Percentiles rank a stretch among this genome's conserved stretches.
Evolutionary conservation across 2,797 vertebrate genomes (phyloP).

Genomic region (Scleropages formosus): DNA sequence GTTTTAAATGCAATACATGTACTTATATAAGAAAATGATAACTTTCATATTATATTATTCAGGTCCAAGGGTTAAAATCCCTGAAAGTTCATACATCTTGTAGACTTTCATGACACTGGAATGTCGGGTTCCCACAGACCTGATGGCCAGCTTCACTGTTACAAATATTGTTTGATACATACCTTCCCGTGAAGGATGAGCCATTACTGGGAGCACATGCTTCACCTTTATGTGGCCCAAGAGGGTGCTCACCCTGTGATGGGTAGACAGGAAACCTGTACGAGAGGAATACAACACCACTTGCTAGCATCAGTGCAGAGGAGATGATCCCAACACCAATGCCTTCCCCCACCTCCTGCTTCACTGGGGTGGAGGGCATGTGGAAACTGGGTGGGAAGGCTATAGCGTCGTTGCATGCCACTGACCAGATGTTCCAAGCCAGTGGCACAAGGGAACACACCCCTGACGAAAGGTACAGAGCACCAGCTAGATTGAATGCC

Average conservation of each 20-base stretch:
- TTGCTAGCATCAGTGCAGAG: conserved; percentile 57
- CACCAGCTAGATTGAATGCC: conserved; percentile 52
- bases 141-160: not conserved
- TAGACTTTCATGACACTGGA: conserved; percentile 42
- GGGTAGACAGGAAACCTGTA: conserved; percentile 51
- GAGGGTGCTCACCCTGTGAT: not conserved
- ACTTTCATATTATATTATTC: not conserved
- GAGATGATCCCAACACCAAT: conserved; percentile 63
- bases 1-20: too few species aligned
- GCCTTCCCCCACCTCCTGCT: conserved; percentile 62
- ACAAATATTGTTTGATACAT: not conserved
- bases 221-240: not conserved
- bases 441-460: conserved; percentile 59
- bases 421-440: conserved; percentile 70
- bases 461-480: conserved; percentile 55
- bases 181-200: not conserved
- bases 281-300: conserved; percentile 62
- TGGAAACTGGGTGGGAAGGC: conserved; percentile 65
- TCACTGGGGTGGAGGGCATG: conserved; percentile 61
- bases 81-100: conserved; percentile 18
- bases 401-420: conserved; percentile 66
- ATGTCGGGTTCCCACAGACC: conserved; percentile 47
- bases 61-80: not conserved
- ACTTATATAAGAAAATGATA: too few species aligned
- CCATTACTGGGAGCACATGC: conserved; percentile 5